phyloP scores from a whole-genome alignment of 2,797 vertebrate species.

The Orientallactaga sibirica region DNA sequence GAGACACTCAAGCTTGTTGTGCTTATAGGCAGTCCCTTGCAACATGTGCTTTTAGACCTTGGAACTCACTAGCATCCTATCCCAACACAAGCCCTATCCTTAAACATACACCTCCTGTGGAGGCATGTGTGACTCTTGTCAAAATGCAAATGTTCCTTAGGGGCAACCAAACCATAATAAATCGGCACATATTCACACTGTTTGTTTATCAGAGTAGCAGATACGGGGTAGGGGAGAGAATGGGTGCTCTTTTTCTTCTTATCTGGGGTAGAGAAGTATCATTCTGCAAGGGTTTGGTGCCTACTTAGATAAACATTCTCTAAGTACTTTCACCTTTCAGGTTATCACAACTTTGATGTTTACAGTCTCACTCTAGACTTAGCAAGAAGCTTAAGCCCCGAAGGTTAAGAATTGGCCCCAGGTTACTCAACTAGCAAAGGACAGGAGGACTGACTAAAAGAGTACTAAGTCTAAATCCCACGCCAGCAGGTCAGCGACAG shows the following conservation, averaged over 20 bases:
- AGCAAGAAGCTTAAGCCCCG: neutral
- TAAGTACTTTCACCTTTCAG: neutral
- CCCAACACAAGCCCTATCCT: neutral
- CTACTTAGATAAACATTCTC: neutral
- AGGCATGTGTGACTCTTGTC: neutral
- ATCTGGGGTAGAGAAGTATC: neutral
- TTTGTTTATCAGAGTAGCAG: conserved; percentile 50
- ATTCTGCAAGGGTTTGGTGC: neutral
- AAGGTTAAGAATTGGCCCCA: neutral
- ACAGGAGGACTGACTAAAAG: neutral
- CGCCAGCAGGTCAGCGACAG: neutral
- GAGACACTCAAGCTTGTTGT: neutral
- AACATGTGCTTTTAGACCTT: neutral
- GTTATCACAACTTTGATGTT: conserved; percentile 19
- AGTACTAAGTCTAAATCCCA: neutral
- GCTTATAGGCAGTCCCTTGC: neutral
- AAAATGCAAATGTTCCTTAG: neutral
- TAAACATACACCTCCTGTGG: neutral
- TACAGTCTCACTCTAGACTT: neutral
- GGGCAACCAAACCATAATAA: neutral
- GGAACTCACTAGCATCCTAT: neutral
- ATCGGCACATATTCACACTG: neutral
- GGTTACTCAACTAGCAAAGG: neutral
- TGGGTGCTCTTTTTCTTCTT: conserved; percentile 1
- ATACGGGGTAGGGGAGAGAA: neutral